A percentile compares a stretch with the other conserved stretches of the same genome.
Conservation (phyloP, 2,888 invertebrate species). For the Lepas anatifera region DNA sequence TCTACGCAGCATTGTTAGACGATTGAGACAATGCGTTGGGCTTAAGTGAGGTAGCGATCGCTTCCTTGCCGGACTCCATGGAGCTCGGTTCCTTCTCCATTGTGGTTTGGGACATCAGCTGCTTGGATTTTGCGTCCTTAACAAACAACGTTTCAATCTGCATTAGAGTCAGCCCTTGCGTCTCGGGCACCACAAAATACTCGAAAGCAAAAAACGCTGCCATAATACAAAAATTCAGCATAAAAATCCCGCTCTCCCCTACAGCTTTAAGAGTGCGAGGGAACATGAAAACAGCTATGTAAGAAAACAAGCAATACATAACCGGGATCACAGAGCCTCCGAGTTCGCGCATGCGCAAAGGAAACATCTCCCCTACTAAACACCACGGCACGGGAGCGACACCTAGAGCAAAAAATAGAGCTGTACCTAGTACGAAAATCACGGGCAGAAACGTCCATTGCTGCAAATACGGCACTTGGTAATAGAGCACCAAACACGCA, state of each 20-base stretch:
- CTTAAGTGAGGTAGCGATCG: no score
- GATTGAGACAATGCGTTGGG: no score
- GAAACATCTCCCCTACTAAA: neutral
- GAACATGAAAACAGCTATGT: neutral
- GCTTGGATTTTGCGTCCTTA: no score
- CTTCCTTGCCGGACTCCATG: no score
- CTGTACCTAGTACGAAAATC: neutral
- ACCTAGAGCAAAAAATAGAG: neutral
- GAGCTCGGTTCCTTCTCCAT: no score
- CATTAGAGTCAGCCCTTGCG: neutral
- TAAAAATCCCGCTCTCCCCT: neutral
- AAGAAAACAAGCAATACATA: neutral
- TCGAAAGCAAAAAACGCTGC: neutral
- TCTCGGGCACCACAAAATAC: neutral
- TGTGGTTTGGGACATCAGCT: no score
- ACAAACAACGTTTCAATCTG: neutral
- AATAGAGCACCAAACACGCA: neutral
- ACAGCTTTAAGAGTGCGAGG: neutral
- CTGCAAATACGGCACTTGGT: neutral
- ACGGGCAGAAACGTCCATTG: neutral
- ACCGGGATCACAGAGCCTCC: neutral
- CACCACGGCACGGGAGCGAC: neutral
- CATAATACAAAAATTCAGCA: neutral
- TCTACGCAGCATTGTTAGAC: no score
- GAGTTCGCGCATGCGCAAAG: neutral